phyloP scores from a whole-genome alignment of 2,888 invertebrate genomes.

The Prosapia bicincta region DNA sequence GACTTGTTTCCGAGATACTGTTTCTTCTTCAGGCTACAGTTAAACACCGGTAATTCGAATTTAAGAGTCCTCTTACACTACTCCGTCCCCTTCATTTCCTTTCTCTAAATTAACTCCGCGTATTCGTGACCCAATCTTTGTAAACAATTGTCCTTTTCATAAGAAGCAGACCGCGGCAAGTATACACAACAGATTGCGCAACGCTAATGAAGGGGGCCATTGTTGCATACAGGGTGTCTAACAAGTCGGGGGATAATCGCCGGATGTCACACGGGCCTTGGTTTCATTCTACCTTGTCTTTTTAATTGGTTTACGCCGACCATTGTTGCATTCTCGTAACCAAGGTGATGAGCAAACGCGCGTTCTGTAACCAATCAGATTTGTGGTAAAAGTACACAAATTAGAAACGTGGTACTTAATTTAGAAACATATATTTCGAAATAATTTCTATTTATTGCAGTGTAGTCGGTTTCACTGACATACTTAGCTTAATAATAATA shows the following conservation, averaged over 20 bases:
- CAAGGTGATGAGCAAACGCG: background rate
- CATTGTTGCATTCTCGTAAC: background rate
- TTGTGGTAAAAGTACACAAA: too few relatives aligned
- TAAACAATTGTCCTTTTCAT: background rate
- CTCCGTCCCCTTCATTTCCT: too few relatives aligned
- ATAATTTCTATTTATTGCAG: too few relatives aligned
- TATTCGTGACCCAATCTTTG: background rate
- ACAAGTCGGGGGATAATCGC: background rate
- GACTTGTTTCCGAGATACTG: too few relatives aligned
- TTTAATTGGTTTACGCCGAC: background rate
- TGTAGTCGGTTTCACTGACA: too few relatives aligned
- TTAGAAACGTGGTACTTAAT: too few relatives aligned
- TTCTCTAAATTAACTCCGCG: background rate
- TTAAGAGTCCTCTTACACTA: too few relatives aligned
- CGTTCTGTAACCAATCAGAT: too few relatives aligned
- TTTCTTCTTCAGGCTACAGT: too few relatives aligned
- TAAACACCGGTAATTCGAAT: too few relatives aligned
- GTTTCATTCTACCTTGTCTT: background rate
- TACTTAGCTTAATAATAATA: too few relatives aligned
- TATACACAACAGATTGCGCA: background rate
- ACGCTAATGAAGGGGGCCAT: background rate
- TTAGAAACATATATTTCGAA: too few relatives aligned
- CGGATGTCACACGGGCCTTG: background rate
- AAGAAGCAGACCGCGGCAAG: background rate
- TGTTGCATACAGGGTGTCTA: background rate